Evolutionary conservation across 2,888 invertebrate genomes (phyloP).

Genomic region (Stictocephala bisonia): DNA sequence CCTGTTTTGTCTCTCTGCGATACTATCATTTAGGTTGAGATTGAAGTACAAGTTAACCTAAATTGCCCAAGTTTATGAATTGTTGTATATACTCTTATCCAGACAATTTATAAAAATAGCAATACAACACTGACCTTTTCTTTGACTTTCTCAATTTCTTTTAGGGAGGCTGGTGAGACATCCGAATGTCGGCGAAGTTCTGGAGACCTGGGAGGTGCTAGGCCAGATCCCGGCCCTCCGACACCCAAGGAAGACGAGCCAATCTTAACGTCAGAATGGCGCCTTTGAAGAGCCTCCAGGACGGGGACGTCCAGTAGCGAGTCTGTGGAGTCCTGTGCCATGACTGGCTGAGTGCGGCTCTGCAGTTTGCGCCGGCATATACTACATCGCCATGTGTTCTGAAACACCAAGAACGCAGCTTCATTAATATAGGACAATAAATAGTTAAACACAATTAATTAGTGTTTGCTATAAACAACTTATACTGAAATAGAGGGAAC

Average conservation of each 20-base stretch:
- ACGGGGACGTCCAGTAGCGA: conserved; percentile 84
- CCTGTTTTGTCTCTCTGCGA: too few relatives aligned
- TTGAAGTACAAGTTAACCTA: too few relatives aligned
- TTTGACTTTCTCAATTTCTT: conserved; percentile 87
- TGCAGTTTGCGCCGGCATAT: conserved; percentile 85
- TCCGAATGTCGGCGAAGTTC: conserved; percentile 86
- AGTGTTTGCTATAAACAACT: too few relatives aligned
- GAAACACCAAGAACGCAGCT: conserved; percentile 52
- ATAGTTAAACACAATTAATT: too few relatives aligned
- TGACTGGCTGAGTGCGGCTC: conserved; percentile 73
- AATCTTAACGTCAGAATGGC: conserved; percentile 82
- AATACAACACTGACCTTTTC: conserved; percentile 12
- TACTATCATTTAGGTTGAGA: too few relatives aligned
- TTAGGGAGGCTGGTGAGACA: conserved; percentile 87
- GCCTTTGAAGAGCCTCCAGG: conserved; percentile 80
- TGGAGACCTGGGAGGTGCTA: conserved; percentile 87
- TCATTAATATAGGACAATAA: background rate
- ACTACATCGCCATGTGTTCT: conserved; percentile 89
- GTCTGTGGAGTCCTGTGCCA: conserved; percentile 86
- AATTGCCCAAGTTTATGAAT: too few relatives aligned
- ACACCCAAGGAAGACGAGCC: conserved; percentile 66
- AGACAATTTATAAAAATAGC: background rate
- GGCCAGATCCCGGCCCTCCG: conserved; percentile 66
- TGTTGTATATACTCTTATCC: too few relatives aligned
- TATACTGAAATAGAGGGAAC: too few relatives aligned